Evolutionary conservation across 2,113 vertebrate species (phyloP).

Genomic region (Oxygymnocypris stewartii): DNA sequence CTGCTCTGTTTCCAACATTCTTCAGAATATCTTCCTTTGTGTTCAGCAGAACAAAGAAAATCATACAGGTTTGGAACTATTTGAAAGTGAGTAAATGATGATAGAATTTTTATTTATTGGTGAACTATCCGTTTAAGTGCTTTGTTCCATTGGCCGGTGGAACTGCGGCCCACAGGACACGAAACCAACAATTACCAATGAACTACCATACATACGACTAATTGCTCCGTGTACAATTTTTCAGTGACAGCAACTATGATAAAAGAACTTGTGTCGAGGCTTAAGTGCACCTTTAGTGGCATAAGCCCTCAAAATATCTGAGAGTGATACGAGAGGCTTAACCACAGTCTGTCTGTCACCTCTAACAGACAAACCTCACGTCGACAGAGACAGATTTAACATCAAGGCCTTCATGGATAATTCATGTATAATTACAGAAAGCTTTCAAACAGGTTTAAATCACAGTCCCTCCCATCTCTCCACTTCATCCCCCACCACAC

Average conservation of each 20-base stretch:
- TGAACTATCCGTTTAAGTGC: neutral
- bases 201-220: constrained; percentile 7
- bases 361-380: constrained; percentile 46
- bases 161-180: neutral
- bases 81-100: no score
- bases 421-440: constrained; percentile 97
- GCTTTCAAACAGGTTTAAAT: constrained; percentile 93
- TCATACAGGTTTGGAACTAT: no score
- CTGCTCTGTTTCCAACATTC: no score
- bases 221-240: constrained; percentile 13
- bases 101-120: no score
- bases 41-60: no score
- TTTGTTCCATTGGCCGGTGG: neutral
- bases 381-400: constrained; percentile 61
- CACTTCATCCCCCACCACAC: constrained; percentile 20
- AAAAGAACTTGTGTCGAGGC: constrained; percentile 14
- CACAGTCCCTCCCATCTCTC: constrained; percentile 75
- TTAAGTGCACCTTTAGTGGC: constrained; percentile 32
- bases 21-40: no score
- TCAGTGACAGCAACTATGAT: constrained; percentile 16
- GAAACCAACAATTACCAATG: neutral
- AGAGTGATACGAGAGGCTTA: constrained; percentile 34
- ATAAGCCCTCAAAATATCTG: constrained; percentile 31
- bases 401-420: constrained; percentile 84
- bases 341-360: constrained; percentile 47